Percentiles rank a stretch among this genome's conserved stretches.
Evolutionary conservation across 2,113 vertebrate genomes (phyloP).

Genomic region (Paramisgurnus dabryanus): DNA sequence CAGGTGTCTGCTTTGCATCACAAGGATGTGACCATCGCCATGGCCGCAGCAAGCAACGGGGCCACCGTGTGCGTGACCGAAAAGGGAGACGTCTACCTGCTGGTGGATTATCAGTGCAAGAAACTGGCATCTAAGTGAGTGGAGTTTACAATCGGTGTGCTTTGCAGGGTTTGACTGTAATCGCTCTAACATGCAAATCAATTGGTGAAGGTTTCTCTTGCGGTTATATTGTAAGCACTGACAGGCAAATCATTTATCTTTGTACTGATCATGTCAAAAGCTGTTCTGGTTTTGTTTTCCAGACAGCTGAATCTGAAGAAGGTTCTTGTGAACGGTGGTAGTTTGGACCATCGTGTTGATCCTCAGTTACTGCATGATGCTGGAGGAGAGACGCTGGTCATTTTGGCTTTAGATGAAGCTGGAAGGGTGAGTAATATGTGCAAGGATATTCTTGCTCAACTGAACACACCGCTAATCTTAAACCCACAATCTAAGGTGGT

Average conservation of each 20-base stretch:
- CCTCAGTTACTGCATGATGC: slow-evolving; percentile 87
- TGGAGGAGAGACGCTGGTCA: slow-evolving; percentile 82
- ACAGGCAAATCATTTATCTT: not conserved
- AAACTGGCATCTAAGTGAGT: slow-evolving; percentile 94
- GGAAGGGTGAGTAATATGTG: slow-evolving; percentile 82
- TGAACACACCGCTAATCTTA: too few species aligned
- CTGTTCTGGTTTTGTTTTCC: slow-evolving; percentile 29
- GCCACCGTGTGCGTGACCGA: slow-evolving; percentile 93
- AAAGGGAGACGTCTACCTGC: slow-evolving; percentile 91
- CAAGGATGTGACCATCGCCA: slow-evolving; percentile 84
- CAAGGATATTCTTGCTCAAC: too few species aligned
- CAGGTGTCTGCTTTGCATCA: slow-evolving; percentile 94
- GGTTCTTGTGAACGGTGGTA: slow-evolving; percentile 88
- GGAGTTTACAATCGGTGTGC: not conserved
- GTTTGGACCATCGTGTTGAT: slow-evolving; percentile 88
- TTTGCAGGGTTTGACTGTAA: not conserved
- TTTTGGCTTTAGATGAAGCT: slow-evolving; percentile 89
- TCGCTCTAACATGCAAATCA: not conserved
- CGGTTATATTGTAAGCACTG: not conserved
- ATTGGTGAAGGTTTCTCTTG: not conserved
- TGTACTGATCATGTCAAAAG: not conserved
- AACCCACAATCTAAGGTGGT: too few species aligned
- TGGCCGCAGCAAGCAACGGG: slow-evolving; percentile 89
- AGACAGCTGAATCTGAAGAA: slow-evolving; percentile 96
- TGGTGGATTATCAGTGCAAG: slow-evolving; percentile 95